Percentiles rank a stretch among this genome's conserved stretches.
These are phyloP conservation scores for Hemicrepidius hirtus DNA, from an alignment of 2,888 invertebrate species.

Conservation along the genomic window DNA sequence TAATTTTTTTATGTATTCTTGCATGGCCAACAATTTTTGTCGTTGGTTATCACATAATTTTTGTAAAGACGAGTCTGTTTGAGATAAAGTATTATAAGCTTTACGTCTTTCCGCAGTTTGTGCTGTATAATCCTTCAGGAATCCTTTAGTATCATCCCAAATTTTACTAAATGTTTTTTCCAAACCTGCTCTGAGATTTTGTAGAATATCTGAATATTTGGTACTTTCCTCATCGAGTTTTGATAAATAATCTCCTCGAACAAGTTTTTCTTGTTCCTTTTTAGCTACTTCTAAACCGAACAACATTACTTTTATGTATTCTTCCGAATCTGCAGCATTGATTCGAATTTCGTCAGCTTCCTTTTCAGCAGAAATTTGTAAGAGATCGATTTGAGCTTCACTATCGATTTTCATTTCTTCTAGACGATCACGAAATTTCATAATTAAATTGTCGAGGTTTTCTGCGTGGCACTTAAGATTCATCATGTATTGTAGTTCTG, in stretches of 20 bases:
- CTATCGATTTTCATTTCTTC: slow-evolving; percentile 66
- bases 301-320: slow-evolving; percentile 72
- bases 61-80: slow-evolving; percentile 61
- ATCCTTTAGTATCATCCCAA: slow-evolving; percentile 61
- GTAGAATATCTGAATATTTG: slow-evolving; percentile 60
- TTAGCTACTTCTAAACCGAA: slow-evolving; percentile 73
- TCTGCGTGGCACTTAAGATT: slow-evolving; percentile 68
- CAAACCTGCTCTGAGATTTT: slow-evolving; percentile 60
- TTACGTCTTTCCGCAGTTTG: slow-evolving; percentile 56
- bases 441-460: slow-evolving; percentile 68
- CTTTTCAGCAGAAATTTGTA: slow-evolving; percentile 71
- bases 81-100: slow-evolving; percentile 60
- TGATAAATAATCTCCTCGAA: slow-evolving; percentile 66
- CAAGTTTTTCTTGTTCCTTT: slow-evolving; percentile 64
- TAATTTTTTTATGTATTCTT: slow-evolving; percentile 61
- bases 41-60: slow-evolving; percentile 59
- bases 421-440: slow-evolving; percentile 65
- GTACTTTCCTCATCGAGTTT: slow-evolving; percentile 66
- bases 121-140: slow-evolving; percentile 54
- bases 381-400: slow-evolving; percentile 60
- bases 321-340: slow-evolving; percentile 71
- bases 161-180: slow-evolving; percentile 60
- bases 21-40: slow-evolving; percentile 58
- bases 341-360: slow-evolving; percentile 72
- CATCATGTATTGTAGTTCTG: slow-evolving; percentile 70